Conservation (phyloP, 2,113 vertebrate genomes). For the Leptodactylus fuscus region DNA sequence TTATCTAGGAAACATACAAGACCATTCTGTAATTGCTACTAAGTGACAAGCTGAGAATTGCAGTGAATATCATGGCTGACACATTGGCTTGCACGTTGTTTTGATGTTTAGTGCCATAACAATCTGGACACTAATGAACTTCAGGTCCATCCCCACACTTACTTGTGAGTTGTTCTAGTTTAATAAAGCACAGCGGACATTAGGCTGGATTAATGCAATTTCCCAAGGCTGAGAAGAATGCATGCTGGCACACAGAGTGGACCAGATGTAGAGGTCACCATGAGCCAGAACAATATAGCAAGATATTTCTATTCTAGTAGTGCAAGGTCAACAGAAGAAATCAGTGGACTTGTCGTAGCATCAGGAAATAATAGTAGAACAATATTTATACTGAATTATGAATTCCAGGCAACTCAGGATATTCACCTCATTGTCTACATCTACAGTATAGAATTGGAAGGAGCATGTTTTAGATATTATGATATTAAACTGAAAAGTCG, state of each 20-base stretch:
- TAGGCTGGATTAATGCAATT: conserved; percentile 26
- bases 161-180: not conserved
- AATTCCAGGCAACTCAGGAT: not conserved
- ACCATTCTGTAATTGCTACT: conserved; percentile 17
- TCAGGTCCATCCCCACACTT: conserved; percentile 6
- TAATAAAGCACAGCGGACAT: conserved; percentile 43
- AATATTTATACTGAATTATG: not conserved
- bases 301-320: conserved; percentile 1
- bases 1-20: not conserved
- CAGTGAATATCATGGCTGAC: not conserved
- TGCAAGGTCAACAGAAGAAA: conserved; percentile 31
- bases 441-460: no score
- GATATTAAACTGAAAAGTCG: not conserved
- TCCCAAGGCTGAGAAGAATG: conserved; percentile 52
- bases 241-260: conserved; percentile 22
- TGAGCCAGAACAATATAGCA: not conserved
- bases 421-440: not conserved
- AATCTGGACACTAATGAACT: conserved; percentile 25
- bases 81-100: conserved; percentile 3
- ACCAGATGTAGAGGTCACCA: conserved; percentile 45
- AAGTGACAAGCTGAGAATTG: conserved; percentile 25
- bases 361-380: not conserved
- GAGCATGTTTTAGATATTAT: not conserved
- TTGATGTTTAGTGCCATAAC: conserved; percentile 13
- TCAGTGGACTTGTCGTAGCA: not conserved